Evolutionary conservation across 1,140 invertebrate genomes (phyloP).

Genomic region (Bombus confusus): DNA sequence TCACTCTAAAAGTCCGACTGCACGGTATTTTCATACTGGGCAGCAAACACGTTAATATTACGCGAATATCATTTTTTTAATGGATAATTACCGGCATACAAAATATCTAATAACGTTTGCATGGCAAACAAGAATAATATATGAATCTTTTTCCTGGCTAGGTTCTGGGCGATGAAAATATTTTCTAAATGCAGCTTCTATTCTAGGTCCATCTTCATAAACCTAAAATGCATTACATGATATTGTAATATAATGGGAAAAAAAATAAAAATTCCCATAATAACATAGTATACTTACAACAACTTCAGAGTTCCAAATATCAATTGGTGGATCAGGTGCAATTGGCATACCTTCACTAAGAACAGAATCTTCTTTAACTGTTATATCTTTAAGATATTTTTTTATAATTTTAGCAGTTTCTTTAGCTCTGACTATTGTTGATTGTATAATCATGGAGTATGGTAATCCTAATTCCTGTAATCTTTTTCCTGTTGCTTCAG

Average conservation of each 20-base stretch:
- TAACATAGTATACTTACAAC: constrained; percentile 84
- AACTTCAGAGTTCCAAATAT: constrained; percentile 92
- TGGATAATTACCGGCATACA: constrained; percentile 91
- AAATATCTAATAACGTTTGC: constrained; percentile 99
- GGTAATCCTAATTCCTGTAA: constrained; percentile 89
- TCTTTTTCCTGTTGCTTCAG: constrained; percentile 90
- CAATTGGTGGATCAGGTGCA: constrained; percentile 95
- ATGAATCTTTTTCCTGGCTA: constrained; percentile 91
- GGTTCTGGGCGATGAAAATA: constrained; percentile 95
- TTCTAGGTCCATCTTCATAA: constrained; percentile 95
- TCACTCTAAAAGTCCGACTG: not conserved
- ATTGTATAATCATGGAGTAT: constrained; percentile 91
- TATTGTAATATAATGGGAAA: not conserved
- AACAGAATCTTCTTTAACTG: constrained; percentile 85
- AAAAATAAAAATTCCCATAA: not conserved
- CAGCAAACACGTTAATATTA: not conserved
- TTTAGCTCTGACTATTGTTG: constrained; percentile 96
- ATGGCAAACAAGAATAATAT: constrained; percentile 97
- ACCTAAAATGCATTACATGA: constrained; percentile 85
- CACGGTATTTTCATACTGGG: not conserved
- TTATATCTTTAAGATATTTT: constrained; percentile 84
- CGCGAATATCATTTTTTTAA: not conserved
- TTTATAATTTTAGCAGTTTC: constrained; percentile 95
- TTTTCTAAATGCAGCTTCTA: constrained; percentile 97
- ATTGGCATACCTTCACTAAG: constrained; percentile 95